Base-by-base conservation (phyloP, 2,797 vertebrate genomes). In the Coracias cyanogaster region DNA sequence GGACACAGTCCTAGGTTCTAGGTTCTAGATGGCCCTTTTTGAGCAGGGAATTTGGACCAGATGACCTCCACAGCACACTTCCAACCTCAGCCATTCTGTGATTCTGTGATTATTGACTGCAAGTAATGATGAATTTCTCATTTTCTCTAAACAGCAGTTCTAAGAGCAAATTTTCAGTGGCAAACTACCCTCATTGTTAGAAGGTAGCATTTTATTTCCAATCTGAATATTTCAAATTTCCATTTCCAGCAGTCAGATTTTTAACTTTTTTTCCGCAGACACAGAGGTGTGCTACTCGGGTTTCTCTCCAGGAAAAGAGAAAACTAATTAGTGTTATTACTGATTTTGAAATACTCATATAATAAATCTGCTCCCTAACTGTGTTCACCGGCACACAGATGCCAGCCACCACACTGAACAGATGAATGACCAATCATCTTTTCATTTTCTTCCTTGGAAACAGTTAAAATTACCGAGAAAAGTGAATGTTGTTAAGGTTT, bases 361-460 rank as follows among this genome's bases (percentile, higher is more conserved):
- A 93, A 85, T 87, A 94, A 83, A 91, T 95, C 65, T 67, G 77
- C 62, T 96, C 69, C 16, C 61, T 87, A 82, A 89, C 49, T 60
- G 65, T 65, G 82, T 82, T 93, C 72, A 62, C 43, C 93, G 81
- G 83, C 61, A 91, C 71, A 58, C 18, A 90, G 73, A 90, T 76
- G 81, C 66, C 91, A 96, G 83, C 60, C 48, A 2, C 69, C 66
- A 95, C 70, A 86, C 48, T 54, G 60, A 93, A 94, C 60, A 94
- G 87, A 88, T 85, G 90, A 94, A 93, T 89, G 89, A 94, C 95
- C 90, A 95, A 91, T 89, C 93, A 90, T 46, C 22, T 67, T 82
- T 84, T 86, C 62, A 90, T 94, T 96, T 96, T 89, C 48, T 94
- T 90, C 73, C 83, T 86, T 70, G 52, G 74, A 95, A 96, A 87